These are phyloP conservation scores for Pelosia muscerda DNA, from an alignment of 2,888 invertebrate genomes.

Conservation along the genomic window DNA sequence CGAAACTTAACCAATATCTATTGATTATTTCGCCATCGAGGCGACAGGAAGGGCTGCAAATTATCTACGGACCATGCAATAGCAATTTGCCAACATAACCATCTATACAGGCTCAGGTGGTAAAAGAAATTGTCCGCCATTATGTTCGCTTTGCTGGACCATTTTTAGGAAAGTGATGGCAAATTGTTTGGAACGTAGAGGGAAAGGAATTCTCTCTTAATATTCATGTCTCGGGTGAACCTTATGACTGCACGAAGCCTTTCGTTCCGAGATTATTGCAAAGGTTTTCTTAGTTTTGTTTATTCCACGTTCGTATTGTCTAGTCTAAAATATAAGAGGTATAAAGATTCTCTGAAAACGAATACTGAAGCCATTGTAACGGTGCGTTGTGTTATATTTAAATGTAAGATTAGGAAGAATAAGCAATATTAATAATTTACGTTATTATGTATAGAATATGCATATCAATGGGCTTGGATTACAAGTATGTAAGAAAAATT, in stretches of 20 bases:
- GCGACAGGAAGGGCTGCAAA: conserved; percentile 45
- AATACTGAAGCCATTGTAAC: conserved; percentile 21
- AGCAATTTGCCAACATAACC: conserved; percentile 49
- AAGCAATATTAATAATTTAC: neutral
- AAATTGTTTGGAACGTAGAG: conserved; percentile 72
- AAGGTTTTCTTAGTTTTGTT: conserved; percentile 52
- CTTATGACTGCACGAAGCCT: conserved; percentile 56
- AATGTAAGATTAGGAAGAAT: neutral
- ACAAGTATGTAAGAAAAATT: too few species aligned
- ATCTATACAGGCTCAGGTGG: conserved; percentile 72
- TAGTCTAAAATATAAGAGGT: conserved; percentile 55
- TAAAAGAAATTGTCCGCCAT: conserved; percentile 78
- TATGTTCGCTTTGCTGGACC: conserved; percentile 73
- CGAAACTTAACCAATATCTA: conserved; percentile 42
- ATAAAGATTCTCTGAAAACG: conserved; percentile 32
- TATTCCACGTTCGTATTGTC: conserved; percentile 56
- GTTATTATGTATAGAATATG: too few species aligned
- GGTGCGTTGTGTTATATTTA: conserved; percentile 11
- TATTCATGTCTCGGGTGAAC: conserved; percentile 72
- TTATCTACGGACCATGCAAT: conserved; percentile 55
- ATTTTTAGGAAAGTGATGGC: conserved; percentile 78
- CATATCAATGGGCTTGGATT: too few species aligned
- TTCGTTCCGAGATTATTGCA: conserved; percentile 56
- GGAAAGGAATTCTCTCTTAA: conserved; percentile 63
- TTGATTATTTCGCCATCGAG: conserved; percentile 42